Evolutionary conservation across 2,888 invertebrate species (phyloP), one percentile per base, ranked within the genome.

Genomic region (Stegana nigrithorax): DNA sequence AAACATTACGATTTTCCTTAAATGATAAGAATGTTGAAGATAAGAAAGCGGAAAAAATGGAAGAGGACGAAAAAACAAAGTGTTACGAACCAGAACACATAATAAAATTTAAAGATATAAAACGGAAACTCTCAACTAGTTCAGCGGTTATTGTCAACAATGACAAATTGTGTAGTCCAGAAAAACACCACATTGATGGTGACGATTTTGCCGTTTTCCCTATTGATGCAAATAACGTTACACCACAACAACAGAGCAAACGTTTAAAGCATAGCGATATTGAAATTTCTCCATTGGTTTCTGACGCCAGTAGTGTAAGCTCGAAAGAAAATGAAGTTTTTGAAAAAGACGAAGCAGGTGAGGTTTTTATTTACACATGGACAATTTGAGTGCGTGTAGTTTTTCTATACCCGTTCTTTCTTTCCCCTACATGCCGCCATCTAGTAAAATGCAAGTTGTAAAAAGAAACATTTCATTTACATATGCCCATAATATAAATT

Each of bases 291-390:
- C 84, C 85, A 1, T 80, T 84, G 26, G 78, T 80, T 7, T 85
- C 85, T 0, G 85, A 85, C 59, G 59, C 73, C 2, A 85, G 85
- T 67, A 85, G 85, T 68, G 73, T 78, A 0, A 83, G 83, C 60
- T 85, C 85, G 4, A 85, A 85, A 62, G 85, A 85, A 65, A 85
- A 85, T 62, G 83, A 84, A 56, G 78, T 68, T 2, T 56, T 68
- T 8, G 76, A 74, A 4, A 78, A 76, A 25, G 64, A 67, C 10
- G 70, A 70, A 19, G 66, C 67, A 60, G 80, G 76, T 76, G 59
- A n/a, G 59, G 66, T 10, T 29, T 14, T n/a, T n/a, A n/a, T 53
- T 53, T 65, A 39, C 39, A 51, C 29, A 55, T 36, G 4, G 8
- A 7, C 21, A n/a, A n/a, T 51, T 26, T 14, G 14, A 14, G 42